Percentiles rank a stretch among this genome's conserved stretches.
Evolutionary conservation across 2,888 invertebrate genomes (phyloP).

Genomic region (Ypsolopha scabrella): DNA sequence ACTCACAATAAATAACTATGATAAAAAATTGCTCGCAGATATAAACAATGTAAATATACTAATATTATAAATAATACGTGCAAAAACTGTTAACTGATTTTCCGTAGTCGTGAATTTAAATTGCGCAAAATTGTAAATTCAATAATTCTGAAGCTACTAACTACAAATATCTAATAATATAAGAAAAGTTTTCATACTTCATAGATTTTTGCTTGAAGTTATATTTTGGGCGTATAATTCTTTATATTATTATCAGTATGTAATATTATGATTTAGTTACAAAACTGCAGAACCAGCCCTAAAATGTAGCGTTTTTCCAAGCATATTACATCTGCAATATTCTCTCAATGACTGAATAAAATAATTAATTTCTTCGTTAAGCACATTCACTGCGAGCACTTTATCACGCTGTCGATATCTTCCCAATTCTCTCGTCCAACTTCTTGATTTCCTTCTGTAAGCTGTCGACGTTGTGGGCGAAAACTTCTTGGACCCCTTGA

Average conservation of each 20-base stretch:
- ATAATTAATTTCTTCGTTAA: not conserved
- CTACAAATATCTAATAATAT: too few relatives aligned
- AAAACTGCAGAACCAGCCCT: too few relatives aligned
- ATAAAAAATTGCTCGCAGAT: not conserved
- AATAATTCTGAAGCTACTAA: too few relatives aligned
- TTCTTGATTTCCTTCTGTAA: slow-evolving; percentile 81
- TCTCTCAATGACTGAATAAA: not conserved
- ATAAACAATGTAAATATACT: not conserved
- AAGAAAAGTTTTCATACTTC: too few relatives aligned
- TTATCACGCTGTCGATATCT: slow-evolving; percentile 59
- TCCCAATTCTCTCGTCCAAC: slow-evolving; percentile 78
- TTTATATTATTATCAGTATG: too few relatives aligned
- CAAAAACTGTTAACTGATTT: too few relatives aligned
- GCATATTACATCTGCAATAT: not conserved
- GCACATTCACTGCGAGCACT: not conserved
- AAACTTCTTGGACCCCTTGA: slow-evolving; percentile 84
- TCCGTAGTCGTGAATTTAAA: too few relatives aligned
- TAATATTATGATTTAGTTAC: too few relatives aligned
- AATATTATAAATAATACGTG: too few relatives aligned
- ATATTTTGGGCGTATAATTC: too few relatives aligned
- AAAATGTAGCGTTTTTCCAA: not conserved
- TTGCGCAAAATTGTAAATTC: too few relatives aligned
- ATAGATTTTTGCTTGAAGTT: too few relatives aligned
- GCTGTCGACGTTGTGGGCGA: slow-evolving; percentile 82
- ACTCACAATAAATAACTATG: not conserved